Base-by-base conservation (phyloP, 2,113 vertebrate species). In the Archocentrus centrarchus region DNA sequence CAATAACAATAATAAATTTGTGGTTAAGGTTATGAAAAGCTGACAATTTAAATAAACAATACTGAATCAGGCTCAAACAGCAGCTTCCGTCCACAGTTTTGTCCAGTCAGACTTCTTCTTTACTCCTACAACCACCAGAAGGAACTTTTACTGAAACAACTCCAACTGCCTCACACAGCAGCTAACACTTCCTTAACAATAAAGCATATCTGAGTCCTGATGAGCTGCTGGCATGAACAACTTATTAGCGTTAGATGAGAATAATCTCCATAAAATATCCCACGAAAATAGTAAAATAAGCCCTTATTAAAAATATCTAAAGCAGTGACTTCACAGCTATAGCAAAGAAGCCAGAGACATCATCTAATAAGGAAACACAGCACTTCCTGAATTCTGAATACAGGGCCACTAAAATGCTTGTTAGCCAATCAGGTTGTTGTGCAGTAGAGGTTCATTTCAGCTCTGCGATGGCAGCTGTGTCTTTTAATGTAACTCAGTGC, bases 1-100 rank as follows among this genome's bases (percentile, higher is more conserved):
- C 10, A 8, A 11, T 41, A 41, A 41, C 41, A 44, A 13, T 14
- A 66, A 24, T 13, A 66, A 41, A 66, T 0, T n/a, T 66, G 0
- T 15, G 11, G 41, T 24, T 66, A 66, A 66, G 4, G 39, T 66
- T 66, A 24, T 41, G 0, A 41, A 64, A 64, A 41, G 61, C 35
- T 14, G 0, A 41, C 2, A 24, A 15, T 7, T 66, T 24, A 63
- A 63, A 63, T 0, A 63, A 37, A 11, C 22, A 0, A 24, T 59
- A 24, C 6, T 7, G 58, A 59, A n/a, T 59, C 58, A 3, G 58
- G 6, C 9, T 18, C 17, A 61, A 61, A 35, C 39, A 44, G 1
- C 41, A 66, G 39, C 63, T 66, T 20, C 59, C 59, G 35, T 30
- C 18, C 59, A 61, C 18, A 11, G 9, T 35, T 62, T 62, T 18